These are phyloP conservation scores for Apeira syringaria DNA, from an alignment of 2,888 invertebrate species.

Conservation along the genomic window DNA sequence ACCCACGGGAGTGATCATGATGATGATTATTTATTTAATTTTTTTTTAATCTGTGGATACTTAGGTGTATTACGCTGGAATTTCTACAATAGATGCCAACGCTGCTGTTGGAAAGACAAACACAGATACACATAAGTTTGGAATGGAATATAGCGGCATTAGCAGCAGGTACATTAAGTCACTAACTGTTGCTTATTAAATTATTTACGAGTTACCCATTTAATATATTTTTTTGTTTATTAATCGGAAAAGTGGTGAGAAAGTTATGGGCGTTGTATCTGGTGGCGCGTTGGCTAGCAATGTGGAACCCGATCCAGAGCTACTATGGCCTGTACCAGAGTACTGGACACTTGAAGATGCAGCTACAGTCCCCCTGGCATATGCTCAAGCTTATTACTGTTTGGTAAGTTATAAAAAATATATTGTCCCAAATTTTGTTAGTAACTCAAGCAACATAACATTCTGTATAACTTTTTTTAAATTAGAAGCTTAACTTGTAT, in stretches of 20 bases:
- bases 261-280: slow-evolving; percentile 85
- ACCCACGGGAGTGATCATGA: no score
- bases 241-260: slow-evolving; percentile 71
- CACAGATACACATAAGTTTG: slow-evolving; percentile 28
- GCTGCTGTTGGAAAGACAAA: slow-evolving; percentile 31
- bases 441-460: no score
- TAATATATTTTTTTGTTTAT: background rate
- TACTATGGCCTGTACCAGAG: slow-evolving; percentile 86
- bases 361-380: slow-evolving; percentile 88
- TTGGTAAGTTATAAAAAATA: slow-evolving; percentile 37
- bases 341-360: slow-evolving; percentile 88
- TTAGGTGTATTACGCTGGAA: slow-evolving; percentile 46
- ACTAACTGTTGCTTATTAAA: background rate
- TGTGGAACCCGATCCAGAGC: slow-evolving; percentile 72
- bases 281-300: slow-evolving; percentile 78
- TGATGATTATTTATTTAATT: no score
- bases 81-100: slow-evolving; percentile 37
- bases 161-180: slow-evolving; percentile 35
- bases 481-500: no score
- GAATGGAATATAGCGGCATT: slow-evolving; percentile 50
- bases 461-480: no score
- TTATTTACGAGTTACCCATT: background rate
- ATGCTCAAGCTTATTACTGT: slow-evolving; percentile 42
- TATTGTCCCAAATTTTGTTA: no score
- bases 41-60: no score